Conservation (phyloP, 2,113 vertebrate genomes). For the Zosterops borbonicus region DNA sequence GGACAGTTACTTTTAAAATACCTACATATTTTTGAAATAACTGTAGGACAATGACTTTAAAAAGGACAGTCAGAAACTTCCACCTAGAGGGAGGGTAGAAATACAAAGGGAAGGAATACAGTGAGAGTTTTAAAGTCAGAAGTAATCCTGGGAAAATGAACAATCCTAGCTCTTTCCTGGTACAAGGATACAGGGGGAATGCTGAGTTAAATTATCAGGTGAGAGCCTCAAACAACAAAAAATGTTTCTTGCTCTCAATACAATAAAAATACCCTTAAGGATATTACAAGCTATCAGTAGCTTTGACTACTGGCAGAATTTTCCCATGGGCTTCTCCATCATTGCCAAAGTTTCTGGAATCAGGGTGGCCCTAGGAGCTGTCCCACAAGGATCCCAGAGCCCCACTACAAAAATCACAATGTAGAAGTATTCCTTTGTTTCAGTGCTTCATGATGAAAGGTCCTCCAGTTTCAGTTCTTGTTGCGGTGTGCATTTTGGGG, state of each 20-base stretch:
- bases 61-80: neutral
- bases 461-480: neutral
- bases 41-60: neutral
- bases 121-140: neutral
- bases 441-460: fast-evolving
- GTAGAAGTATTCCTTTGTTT: fast-evolving
- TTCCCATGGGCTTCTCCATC: neutral
- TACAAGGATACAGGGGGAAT: neutral
- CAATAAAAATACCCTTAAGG: neutral
- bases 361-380: fast-evolving
- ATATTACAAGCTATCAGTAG: neutral
- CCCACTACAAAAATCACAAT: fast-evolving
- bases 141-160: neutral
- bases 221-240: neutral
- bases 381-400: fast-evolving
- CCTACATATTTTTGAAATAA: neutral
- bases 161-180: neutral
- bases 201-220: neutral
- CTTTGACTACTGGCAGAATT: neutral
- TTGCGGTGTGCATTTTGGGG: too few species aligned
- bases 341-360: neutral
- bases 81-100: neutral
- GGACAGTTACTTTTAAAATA: neutral
- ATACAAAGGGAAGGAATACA: neutral
- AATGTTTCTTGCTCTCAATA: neutral